Evolutionary conservation across 2,797 vertebrate species (phyloP).

Genomic region (Spheniscus humboldti): DNA sequence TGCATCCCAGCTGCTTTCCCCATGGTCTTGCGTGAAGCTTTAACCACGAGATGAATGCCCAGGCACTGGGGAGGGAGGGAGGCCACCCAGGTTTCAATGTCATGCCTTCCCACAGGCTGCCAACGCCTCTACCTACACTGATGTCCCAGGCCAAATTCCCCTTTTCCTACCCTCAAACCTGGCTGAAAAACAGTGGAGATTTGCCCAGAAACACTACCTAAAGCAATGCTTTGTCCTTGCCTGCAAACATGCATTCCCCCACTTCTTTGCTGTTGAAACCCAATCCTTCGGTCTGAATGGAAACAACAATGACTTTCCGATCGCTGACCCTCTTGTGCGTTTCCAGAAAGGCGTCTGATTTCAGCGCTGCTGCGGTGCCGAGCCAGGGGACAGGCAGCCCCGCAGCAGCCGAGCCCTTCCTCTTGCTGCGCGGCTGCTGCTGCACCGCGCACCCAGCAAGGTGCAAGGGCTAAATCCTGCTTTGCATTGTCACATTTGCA

Average conservation of each 20-base stretch:
- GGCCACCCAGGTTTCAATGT: fast-evolving
- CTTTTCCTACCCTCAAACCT: background rate
- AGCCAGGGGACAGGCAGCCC: background rate
- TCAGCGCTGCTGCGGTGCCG: fast-evolving
- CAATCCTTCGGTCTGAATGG: background rate
- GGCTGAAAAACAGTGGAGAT: fast-evolving
- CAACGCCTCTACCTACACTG: too few species aligned
- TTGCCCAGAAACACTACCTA: background rate
- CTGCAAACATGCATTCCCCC: fast-evolving
- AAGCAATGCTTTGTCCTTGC: background rate
- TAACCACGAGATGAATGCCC: fast-evolving
- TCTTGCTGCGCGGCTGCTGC: fast-evolving
- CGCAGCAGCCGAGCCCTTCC: background rate
- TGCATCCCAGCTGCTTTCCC: too few species aligned
- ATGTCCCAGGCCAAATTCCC: background rate
- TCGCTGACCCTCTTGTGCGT: background rate
- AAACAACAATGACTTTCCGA: background rate
- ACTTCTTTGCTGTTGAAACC: background rate
- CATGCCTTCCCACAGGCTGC: background rate
- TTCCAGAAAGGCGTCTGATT: background rate
- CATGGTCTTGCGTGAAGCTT: background rate
- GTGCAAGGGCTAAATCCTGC: background rate
- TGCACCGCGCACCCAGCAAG: fast-evolving
- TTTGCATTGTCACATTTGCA: background rate
- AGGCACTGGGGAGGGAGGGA: too few species aligned